These are phyloP conservation scores for Armadillidium nasatum DNA, from an alignment of 1,140 invertebrate species.

Conservation along the genomic window DNA sequence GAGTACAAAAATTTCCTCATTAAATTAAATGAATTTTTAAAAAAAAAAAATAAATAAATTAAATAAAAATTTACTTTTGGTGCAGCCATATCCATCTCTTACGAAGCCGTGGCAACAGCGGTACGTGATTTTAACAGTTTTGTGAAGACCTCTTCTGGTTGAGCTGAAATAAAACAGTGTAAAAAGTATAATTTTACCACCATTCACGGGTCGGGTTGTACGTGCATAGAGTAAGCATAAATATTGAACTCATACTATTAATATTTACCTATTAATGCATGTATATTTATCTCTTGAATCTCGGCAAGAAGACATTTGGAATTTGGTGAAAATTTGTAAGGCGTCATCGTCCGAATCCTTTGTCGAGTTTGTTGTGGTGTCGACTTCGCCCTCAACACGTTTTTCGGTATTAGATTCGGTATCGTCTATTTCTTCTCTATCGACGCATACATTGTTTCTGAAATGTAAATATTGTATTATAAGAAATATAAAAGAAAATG, in stretches of 20 bases:
- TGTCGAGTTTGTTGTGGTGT: constrained; percentile 6
- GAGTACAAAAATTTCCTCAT: no score
- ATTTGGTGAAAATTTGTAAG: constrained; percentile 33
- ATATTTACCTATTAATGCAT: constrained; percentile 52
- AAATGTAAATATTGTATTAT: neutral
- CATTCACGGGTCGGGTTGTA: no score
- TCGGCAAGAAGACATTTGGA: constrained; percentile 54
- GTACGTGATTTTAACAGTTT: constrained; percentile 56
- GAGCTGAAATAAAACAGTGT: constrained; percentile 49
- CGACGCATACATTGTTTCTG: neutral
- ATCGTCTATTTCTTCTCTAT: neutral
- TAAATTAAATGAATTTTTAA: neutral
- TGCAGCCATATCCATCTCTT: constrained; percentile 51
- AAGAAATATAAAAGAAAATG: no score
- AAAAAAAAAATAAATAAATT: neutral
- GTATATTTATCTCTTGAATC: constrained; percentile 57
- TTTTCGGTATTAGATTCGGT: neutral
- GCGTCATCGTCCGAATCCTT: constrained; percentile 3
- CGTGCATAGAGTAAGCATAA: constrained; percentile 24
- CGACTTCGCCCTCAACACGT: constrained; percentile 1
- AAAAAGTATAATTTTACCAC: neutral
- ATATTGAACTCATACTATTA: neutral
- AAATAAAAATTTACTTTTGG: constrained; percentile 50
- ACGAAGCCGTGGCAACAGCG: constrained; percentile 60
- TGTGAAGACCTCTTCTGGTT: constrained; percentile 56